These are phyloP conservation scores for Pelobates cultripes DNA, from an alignment of 2,797 vertebrate species.

Conservation along the genomic window DNA sequence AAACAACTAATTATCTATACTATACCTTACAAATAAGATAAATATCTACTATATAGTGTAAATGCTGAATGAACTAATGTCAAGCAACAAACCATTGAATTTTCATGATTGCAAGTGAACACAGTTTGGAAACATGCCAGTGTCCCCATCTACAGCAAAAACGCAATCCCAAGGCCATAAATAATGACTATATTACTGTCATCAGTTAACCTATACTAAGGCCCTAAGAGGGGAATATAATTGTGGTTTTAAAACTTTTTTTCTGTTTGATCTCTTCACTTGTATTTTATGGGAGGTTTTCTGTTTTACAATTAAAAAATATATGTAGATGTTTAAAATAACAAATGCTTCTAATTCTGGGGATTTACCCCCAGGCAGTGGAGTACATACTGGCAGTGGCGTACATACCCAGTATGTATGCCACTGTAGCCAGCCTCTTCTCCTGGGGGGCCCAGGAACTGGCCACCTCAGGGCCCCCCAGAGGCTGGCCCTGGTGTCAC, in stretches of 20 bases:
- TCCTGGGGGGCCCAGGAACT: no score
- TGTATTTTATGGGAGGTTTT: not conserved
- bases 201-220: not conserved
- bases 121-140: not conserved
- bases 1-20: no score
- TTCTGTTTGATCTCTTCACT: not conserved
- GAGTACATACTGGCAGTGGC: no score
- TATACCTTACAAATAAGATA: no score
- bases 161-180: not conserved
- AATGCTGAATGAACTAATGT: no score
- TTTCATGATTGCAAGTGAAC: not conserved
- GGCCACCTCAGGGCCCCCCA: no score
- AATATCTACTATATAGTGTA: no score
- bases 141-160: not conserved
- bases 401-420: no score
- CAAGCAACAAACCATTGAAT: no score
- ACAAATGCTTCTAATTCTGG: not conserved
- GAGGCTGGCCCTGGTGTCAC: no score
- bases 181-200: not conserved
- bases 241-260: not conserved
- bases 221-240: not conserved
- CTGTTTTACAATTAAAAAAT: slow-evolving; percentile 7
- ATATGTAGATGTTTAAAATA: not conserved
- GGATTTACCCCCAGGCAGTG: no score
- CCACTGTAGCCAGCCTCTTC: no score